Evolutionary conservation across 2,797 vertebrate species (phyloP).

Genomic region (Choloepus didactylus): DNA sequence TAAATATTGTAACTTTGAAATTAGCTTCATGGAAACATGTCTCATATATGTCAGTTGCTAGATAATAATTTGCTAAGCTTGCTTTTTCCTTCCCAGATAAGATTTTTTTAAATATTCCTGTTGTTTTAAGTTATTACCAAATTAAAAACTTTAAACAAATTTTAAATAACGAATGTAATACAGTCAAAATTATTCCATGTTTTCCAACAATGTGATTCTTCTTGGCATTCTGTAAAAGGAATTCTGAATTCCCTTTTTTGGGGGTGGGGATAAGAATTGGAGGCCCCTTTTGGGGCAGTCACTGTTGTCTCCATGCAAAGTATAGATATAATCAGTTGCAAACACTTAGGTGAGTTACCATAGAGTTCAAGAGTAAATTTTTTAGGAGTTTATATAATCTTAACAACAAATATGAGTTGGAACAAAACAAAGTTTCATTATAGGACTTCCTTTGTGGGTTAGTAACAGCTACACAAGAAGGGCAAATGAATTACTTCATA

Average conservation of each 20-base stretch:
- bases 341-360: not conserved
- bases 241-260: conserved; percentile 23
- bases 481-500: conserved; percentile 14
- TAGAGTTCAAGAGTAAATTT: not conserved
- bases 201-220: conserved; percentile 11
- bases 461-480: conserved; percentile 31
- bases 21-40: not conserved
- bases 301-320: not conserved
- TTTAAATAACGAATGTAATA: conserved; percentile 30
- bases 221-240: conserved; percentile 21
- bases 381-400: conserved; percentile 26
- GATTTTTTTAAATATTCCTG: conserved; percentile 41
- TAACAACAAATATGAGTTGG: conserved; percentile 55
- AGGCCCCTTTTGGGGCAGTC: not conserved
- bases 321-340: conserved; percentile 31
- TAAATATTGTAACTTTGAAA: conserved; percentile 57
- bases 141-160: conserved; percentile 33
- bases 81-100: conserved; percentile 20
- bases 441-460: conserved; percentile 55
- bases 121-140: conserved; percentile 9
- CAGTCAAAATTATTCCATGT: conserved; percentile 23
- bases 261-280: not conserved
- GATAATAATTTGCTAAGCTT: not conserved
- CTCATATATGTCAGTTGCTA: conserved; percentile 15
- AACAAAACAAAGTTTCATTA: conserved; percentile 58